Conservation (phyloP, 1,140 invertebrate species). For the Megathymus violae region DNA sequence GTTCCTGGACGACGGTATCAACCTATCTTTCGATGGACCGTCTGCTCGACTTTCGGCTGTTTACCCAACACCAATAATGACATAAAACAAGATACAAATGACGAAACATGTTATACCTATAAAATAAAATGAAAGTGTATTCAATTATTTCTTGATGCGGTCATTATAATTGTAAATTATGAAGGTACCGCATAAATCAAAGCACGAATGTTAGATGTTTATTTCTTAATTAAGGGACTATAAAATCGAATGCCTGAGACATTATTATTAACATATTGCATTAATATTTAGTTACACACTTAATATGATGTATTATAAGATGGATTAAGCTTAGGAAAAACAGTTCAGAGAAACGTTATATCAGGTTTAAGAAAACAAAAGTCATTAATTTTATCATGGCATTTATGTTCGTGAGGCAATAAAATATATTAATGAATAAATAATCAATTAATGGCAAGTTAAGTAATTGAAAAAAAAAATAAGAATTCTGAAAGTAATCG, state of each 20-base stretch:
- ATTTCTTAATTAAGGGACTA: not conserved
- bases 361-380: too few species aligned
- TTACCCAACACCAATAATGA: too few species aligned
- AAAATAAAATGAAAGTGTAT: conserved; percentile 2
- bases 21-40: too few species aligned
- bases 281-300: not conserved
- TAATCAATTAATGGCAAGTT: too few species aligned
- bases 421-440: too few species aligned
- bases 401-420: too few species aligned
- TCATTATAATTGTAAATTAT: conserved; percentile 8
- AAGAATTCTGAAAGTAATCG: too few species aligned
- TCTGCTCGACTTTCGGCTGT: too few species aligned
- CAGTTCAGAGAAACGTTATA: too few species aligned
- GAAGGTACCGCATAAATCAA: conserved; percentile 5
- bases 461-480: too few species aligned
- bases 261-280: not conserved
- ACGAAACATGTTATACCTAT: too few species aligned
- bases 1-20: too few species aligned
- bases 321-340: not conserved
- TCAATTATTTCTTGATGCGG: not conserved
- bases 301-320: not conserved
- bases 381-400: conserved; percentile 2
- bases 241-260: conserved; percentile 1
- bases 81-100: not conserved
- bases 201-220: conserved; percentile 1